These are phyloP conservation scores for Acropora tenuis DNA, from an alignment of 64 coral and sea anemone genomes.

Conservation along the genomic window DNA sequence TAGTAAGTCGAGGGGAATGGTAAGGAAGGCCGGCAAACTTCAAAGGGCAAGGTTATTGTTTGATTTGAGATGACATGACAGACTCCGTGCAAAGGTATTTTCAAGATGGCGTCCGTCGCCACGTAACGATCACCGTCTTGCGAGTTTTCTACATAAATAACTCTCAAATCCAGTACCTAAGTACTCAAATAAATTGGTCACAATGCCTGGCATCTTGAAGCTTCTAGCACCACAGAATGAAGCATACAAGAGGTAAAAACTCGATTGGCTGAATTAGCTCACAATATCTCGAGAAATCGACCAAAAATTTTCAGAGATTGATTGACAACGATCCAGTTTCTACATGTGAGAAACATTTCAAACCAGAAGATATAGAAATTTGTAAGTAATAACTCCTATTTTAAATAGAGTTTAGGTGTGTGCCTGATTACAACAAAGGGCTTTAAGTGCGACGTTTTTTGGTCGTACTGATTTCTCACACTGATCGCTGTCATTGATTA, in stretches of 20 bases:
- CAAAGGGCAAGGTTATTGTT: too few relatives aligned
- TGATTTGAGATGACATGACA: too few relatives aligned
- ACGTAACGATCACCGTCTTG: background rate
- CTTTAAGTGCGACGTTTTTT: background rate
- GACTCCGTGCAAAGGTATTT: too few relatives aligned
- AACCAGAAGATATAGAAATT: background rate
- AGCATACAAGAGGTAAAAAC: conserved; percentile 9
- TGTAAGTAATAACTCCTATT: background rate
- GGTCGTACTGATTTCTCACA: background rate
- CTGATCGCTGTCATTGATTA: background rate
- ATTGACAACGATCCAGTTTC: background rate
- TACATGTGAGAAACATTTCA: too few relatives aligned
- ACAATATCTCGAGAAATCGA: conserved; percentile 6
- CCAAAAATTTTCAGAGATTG: conserved; percentile 7
- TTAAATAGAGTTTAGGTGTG: background rate
- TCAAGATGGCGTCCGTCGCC: too few relatives aligned
- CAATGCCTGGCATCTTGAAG: conserved; percentile 43
- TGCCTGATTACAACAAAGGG: background rate
- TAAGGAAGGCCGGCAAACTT: too few relatives aligned
- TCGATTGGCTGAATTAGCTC: background rate
- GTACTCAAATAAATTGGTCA: conserved; percentile 4
- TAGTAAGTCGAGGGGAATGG: too few relatives aligned
- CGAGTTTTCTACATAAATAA: conserved; percentile 27
- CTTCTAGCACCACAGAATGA: background rate
- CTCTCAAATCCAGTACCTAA: background rate